These are phyloP conservation scores for Ptychadena robeensis DNA, from an alignment of 2,797 vertebrate genomes.

Conservation along the genomic window DNA sequence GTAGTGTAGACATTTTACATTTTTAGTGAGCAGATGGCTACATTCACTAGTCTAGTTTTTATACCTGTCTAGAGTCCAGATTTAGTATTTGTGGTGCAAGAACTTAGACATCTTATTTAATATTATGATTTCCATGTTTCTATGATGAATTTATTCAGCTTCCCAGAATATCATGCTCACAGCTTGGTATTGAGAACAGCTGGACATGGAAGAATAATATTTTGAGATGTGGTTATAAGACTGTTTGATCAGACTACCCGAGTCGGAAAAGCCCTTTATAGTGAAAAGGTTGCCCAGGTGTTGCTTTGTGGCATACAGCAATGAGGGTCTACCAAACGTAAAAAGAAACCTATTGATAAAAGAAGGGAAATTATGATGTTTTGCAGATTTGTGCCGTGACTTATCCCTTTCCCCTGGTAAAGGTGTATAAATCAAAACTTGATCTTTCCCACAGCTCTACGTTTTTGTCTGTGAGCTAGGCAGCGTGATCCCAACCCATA, in stretches of 20 bases:
- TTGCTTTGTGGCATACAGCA: neutral
- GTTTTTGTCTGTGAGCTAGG: too few relatives aligned
- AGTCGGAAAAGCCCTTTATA: neutral
- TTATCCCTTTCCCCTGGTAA: too few relatives aligned
- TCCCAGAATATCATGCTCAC: neutral
- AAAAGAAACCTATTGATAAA: neutral
- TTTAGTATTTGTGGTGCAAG: neutral
- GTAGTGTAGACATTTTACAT: too few relatives aligned
- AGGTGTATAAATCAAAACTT: too few relatives aligned
- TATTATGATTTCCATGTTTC: neutral
- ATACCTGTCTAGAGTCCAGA: neutral
- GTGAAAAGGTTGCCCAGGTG: neutral
- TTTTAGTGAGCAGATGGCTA: neutral
- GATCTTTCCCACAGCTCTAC: too few relatives aligned
- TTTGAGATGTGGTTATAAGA: neutral
- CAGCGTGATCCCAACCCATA: too few relatives aligned
- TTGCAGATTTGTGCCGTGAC: too few relatives aligned
- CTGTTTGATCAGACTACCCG: neutral
- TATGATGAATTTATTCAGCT: neutral
- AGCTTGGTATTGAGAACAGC: neutral
- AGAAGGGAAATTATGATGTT: too few relatives aligned
- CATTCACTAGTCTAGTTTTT: too few relatives aligned
- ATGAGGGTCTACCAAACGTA: neutral
- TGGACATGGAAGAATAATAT: neutral
- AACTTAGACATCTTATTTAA: neutral